Base-by-base conservation (phyloP, 1,140 invertebrate species). In the Drosophila tsacasi region DNA sequence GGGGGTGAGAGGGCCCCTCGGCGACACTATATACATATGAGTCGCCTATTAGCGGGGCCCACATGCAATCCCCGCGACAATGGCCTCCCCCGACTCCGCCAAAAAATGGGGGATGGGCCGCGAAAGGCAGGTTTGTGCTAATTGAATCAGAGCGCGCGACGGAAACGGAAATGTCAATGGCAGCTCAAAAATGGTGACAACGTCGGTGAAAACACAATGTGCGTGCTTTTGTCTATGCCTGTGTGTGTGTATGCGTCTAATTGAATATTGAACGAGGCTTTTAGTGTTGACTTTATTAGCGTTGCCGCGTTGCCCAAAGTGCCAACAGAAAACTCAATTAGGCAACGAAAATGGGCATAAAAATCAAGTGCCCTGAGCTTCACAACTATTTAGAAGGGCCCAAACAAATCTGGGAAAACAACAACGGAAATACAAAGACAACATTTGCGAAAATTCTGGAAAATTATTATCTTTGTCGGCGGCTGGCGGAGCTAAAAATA, bases 231-330 rank as follows among this genome's bases (percentile, higher is more conserved):
- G 44, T 49, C 21, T 50, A 13, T 47, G 37, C 35, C 39, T 54
- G 13, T 55, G 42, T 61, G 63, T 39, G 46, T 58, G 75, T 65
- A 54, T 60, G 76, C 49, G 67, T 71, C 71, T 89, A 90, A 89
- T 90, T 89, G 85, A 89, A 89, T 89, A 89, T 89, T 84, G 85
- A 89, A 90, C 78, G 81, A 89, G 85, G 84, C 84, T 89, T 89
- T 89, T 89, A 90, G 84, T 81, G 81, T 81, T 89, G 68, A 87
- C 81, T 87, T 89, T 78, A 87, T 89, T 87, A 87, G 81, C 68
- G 84, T 57, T 83, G 84, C 80, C 76, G 67, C 79, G 62, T 73
- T 78, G 68, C 64, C 60, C 59, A 85, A 87, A 87, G 83, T 87
- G 83, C 61, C 77, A 52, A 58, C 52, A 67, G 73, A 83, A 83